These are phyloP conservation scores for Encarsia formosa DNA, from an alignment of 2,888 invertebrate species.

Conservation along the genomic window DNA sequence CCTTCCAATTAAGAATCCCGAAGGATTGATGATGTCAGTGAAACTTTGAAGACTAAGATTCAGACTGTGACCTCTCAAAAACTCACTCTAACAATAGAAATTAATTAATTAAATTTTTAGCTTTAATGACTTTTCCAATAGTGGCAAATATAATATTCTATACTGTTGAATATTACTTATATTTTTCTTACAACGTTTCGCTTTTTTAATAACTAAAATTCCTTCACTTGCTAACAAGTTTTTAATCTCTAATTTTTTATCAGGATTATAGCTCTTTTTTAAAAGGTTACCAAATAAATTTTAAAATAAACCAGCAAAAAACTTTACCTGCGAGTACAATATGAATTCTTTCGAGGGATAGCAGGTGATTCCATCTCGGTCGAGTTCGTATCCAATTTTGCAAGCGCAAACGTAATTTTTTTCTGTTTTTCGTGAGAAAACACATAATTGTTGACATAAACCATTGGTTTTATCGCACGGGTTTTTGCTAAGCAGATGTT, in stretches of 20 bases:
- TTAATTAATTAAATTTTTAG: too few relatives aligned
- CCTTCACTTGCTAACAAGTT: too few relatives aligned
- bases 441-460: not conserved
- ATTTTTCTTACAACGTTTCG: too few relatives aligned
- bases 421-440: not conserved
- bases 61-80: not conserved
- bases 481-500: not conserved
- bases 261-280: too few relatives aligned
- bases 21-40: not conserved
- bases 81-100: not conserved
- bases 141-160: too few relatives aligned
- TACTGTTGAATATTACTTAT: too few relatives aligned
- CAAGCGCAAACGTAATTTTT: not conserved
- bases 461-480: not conserved
- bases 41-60: not conserved
- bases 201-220: too few relatives aligned
- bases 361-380: not conserved
- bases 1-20: not conserved
- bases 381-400: not conserved
- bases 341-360: not conserved
- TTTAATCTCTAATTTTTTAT: too few relatives aligned
- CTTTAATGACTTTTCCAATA: too few relatives aligned
- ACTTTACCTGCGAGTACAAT: not conserved
- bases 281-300: too few relatives aligned
- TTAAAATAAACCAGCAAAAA: too few relatives aligned